phyloP scores from a whole-genome alignment of 2,797 vertebrate genomes.

The Phyllotis vaccarum region DNA sequence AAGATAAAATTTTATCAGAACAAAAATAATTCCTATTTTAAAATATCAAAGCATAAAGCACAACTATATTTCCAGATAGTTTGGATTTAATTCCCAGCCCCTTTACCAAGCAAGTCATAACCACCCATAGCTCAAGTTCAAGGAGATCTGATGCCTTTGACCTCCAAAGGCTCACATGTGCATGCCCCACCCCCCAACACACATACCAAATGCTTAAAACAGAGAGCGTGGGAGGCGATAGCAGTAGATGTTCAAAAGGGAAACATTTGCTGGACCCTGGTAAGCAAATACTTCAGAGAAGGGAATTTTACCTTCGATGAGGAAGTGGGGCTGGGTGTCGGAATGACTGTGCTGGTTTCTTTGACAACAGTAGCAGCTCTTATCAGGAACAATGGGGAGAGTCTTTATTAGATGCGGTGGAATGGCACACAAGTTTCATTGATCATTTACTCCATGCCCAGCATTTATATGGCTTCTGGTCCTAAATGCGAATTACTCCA shows the following conservation, averaged over 20 bases:
- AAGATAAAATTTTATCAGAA: constrained; percentile 25
- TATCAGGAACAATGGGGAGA: neutral
- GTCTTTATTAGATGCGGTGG: neutral
- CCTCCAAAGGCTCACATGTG: no score
- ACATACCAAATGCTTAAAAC: neutral
- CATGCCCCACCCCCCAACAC: neutral
- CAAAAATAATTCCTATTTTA: constrained; percentile 25
- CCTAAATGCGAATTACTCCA: neutral
- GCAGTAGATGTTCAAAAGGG: neutral
- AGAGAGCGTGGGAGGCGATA: neutral
- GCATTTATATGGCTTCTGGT: neutral
- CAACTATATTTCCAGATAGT: neutral
- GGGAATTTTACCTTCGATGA: neutral
- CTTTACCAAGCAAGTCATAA: neutral
- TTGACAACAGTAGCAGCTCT: neutral
- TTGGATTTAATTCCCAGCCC: neutral
- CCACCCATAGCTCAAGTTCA: neutral
- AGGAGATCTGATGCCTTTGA: neutral
- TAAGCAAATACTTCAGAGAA: neutral
- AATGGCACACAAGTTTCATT: neutral
- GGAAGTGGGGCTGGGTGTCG: neutral
- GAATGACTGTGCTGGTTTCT: neutral
- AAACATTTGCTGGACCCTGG: neutral
- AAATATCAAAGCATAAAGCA: neutral
- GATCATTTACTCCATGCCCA: neutral